Conservation (phyloP, 2,797 vertebrate species). For the Danio choprae region DNA sequence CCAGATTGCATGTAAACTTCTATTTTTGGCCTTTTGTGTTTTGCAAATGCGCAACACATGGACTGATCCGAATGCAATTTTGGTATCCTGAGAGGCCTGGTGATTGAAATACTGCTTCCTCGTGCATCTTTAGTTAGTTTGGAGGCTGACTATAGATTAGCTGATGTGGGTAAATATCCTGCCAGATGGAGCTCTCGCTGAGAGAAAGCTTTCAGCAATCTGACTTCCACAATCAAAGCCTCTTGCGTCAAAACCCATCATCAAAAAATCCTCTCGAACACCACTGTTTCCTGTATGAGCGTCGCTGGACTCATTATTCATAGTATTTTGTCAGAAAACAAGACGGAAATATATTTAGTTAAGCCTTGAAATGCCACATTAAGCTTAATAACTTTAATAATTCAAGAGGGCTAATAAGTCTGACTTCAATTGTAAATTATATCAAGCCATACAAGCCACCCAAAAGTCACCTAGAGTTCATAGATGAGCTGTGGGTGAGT, state of each 20-base stretch:
- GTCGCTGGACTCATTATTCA: neutral
- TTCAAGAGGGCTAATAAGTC: no score
- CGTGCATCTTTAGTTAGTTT: constrained; percentile 42
- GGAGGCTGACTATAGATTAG: constrained; percentile 52
- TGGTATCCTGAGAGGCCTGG: constrained; percentile 16
- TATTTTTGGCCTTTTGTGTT: neutral
- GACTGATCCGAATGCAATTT: constrained; percentile 36
- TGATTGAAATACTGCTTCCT: constrained; percentile 48
- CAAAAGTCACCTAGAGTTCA: no score
- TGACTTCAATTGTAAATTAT: no score
- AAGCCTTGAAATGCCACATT: no score
- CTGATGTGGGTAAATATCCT: constrained; percentile 32
- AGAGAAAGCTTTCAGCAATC: constrained; percentile 47
- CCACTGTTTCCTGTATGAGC: constrained; percentile 23
- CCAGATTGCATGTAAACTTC: neutral
- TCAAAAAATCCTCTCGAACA: constrained; percentile 23
- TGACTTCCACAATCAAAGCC: constrained; percentile 56
- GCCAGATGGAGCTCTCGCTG: constrained; percentile 51
- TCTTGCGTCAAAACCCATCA: constrained; percentile 45
- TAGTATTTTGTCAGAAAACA: neutral
- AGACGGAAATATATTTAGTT: neutral
- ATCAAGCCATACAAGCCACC: no score
- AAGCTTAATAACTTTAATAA: no score
- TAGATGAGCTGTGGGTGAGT: no score
- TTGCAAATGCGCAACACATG: constrained; percentile 4